Conservation (phyloP, 2,113 vertebrate genomes). For the Apteryx owenii region DNA sequence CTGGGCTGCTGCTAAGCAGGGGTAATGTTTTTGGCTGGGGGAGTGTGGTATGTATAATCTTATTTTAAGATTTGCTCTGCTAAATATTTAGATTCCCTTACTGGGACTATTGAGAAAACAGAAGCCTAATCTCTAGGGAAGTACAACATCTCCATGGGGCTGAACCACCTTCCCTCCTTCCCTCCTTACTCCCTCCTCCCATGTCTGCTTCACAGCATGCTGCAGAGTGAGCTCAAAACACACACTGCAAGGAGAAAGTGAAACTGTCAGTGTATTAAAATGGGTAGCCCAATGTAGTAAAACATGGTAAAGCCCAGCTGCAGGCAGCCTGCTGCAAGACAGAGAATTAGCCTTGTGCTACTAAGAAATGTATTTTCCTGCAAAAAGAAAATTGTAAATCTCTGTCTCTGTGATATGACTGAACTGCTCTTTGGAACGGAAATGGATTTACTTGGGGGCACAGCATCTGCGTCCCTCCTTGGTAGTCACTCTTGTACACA, state of each 20-base stretch:
- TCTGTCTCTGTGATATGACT: background rate
- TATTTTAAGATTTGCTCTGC: background rate
- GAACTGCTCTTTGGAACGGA: background rate
- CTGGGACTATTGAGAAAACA: constrained; percentile 10
- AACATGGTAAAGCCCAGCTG: background rate
- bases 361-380: constrained; percentile 12
- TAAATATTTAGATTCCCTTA: constrained; percentile 10
- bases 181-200: background rate
- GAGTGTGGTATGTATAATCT: background rate
- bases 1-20: background rate
- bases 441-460: background rate
- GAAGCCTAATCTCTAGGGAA: constrained; percentile 7
- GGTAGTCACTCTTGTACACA: background rate
- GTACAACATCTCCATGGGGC: background rate
- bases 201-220: background rate
- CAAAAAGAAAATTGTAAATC: background rate
- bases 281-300: background rate
- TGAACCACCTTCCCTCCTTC: background rate
- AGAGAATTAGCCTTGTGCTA: background rate
- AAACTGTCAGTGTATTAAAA: constrained; percentile 30
- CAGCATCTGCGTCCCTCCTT: background rate
- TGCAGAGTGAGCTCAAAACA: background rate
- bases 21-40: background rate
- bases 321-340: background rate
- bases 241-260: constrained; percentile 11